Evolutionary conservation across 2,888 invertebrate species (phyloP).

Genomic region (Caenorhabditis zanzibari): DNA sequence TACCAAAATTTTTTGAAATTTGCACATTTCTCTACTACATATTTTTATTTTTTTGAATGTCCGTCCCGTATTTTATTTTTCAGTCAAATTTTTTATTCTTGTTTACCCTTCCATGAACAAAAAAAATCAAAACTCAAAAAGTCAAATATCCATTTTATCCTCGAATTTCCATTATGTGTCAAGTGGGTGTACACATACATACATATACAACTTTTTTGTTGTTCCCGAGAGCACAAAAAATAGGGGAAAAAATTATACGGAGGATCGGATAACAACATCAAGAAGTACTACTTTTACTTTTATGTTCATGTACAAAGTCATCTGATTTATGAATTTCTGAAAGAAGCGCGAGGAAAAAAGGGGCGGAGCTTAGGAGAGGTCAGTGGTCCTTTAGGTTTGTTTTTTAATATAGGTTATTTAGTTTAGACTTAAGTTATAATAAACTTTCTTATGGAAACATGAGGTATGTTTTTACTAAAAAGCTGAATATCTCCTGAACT

Average conservation of each 20-base stretch:
- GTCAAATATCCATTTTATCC: not conserved
- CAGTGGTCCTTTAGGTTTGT: not conserved
- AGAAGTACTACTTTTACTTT: not conserved
- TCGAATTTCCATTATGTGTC: slow-evolving; percentile 6
- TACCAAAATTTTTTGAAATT: too few relatives aligned
- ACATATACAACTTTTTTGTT: slow-evolving; percentile 5
- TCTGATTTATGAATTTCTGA: slow-evolving; percentile 1
- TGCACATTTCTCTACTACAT: too few relatives aligned
- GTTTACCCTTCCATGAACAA: slow-evolving; percentile 1
- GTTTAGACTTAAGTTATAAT: too few relatives aligned
- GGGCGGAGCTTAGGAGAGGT: not conserved
- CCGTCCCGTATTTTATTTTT: not conserved
- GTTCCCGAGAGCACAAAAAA: not conserved
- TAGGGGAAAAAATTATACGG: not conserved
- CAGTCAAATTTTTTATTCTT: not conserved
- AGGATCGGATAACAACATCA: slow-evolving; percentile 8
- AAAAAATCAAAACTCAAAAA: not conserved
- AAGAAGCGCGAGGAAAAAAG: not conserved
- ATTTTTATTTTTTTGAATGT: too few relatives aligned
- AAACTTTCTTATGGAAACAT: too few relatives aligned
- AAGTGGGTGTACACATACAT: not conserved
- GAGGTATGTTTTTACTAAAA: too few relatives aligned
- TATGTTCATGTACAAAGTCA: not conserved
- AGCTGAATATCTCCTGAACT: too few relatives aligned
- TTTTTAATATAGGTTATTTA: not conserved